phyloP scores from a whole-genome alignment of 2,797 vertebrate genomes.

The Distichodus sexfasciatus region DNA sequence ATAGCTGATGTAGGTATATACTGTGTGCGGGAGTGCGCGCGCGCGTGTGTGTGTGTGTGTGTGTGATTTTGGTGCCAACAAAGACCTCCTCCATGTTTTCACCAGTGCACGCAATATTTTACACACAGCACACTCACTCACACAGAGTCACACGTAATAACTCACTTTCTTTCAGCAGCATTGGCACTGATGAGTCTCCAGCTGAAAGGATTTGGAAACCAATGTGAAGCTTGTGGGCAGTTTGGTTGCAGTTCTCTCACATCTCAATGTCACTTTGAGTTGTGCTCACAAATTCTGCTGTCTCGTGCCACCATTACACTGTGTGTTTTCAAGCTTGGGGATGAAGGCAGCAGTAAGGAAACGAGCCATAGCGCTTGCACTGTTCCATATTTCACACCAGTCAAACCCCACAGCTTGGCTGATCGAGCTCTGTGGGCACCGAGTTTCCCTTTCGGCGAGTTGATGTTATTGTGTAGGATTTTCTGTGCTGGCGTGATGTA shows the following conservation, averaged over 20 bases:
- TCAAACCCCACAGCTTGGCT: neutral
- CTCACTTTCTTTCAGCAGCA: conserved; percentile 4
- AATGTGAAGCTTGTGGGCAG: conserved; percentile 7
- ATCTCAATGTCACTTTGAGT: conserved; percentile 33
- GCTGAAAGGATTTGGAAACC: conserved; percentile 5
- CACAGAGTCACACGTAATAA: neutral
- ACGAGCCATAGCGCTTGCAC: neutral
- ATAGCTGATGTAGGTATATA: too few species aligned
- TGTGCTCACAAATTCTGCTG: neutral
- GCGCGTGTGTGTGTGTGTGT: too few species aligned
- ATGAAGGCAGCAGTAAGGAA: neutral
- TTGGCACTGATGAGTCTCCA: neutral
- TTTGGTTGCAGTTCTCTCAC: neutral
- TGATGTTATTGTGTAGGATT: neutral
- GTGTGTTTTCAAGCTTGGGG: neutral
- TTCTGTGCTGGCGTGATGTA: neutral
- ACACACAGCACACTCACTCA: conserved; percentile 22
- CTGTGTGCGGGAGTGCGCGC: too few species aligned
- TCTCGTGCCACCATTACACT: neutral
- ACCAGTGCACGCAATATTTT: too few species aligned
- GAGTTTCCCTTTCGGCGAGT: neutral
- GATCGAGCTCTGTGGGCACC: neutral
- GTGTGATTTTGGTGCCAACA: too few species aligned
- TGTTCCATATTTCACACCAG: neutral
- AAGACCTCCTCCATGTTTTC: too few species aligned